Evolutionary conservation across 2,113 vertebrate genomes (phyloP).

Genomic region (Megatriorchis doriae): DNA sequence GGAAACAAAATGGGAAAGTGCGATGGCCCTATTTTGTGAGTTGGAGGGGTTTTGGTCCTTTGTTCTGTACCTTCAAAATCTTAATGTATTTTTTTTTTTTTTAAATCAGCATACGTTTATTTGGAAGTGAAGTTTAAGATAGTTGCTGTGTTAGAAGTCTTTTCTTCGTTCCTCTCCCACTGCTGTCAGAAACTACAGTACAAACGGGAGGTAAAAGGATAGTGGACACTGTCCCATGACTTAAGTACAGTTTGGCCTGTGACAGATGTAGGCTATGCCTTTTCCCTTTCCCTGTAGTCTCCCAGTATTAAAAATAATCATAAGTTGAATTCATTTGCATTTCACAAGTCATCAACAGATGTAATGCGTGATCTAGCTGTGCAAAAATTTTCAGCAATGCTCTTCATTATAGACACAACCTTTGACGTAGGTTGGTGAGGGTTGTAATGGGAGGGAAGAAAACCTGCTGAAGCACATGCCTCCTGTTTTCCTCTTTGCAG

Average conservation of each 20-base stretch:
- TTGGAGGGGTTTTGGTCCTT: background rate
- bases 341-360: background rate
- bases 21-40: background rate
- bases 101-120: background rate
- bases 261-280: background rate
- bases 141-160: background rate
- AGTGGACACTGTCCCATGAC: background rate
- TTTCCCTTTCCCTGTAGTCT: background rate
- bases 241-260: background rate
- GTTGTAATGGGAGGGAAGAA: background rate
- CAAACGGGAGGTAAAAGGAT: background rate
- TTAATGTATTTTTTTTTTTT: background rate
- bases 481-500: slow-evolving; percentile 66
- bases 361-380: background rate
- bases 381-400: background rate
- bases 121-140: background rate
- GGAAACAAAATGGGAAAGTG: background rate
- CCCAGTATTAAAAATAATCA: background rate
- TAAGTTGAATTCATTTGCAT: background rate
- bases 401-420: background rate
- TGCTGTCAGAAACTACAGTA: background rate
- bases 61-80: background rate
- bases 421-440: background rate
- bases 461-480: background rate
- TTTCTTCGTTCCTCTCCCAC: background rate